A percentile compares a stretch with the other conserved stretches of the same genome.
phyloP scores from a whole-genome alignment of 2,888 invertebrate species.

The Scaptomyza parva region DNA sequence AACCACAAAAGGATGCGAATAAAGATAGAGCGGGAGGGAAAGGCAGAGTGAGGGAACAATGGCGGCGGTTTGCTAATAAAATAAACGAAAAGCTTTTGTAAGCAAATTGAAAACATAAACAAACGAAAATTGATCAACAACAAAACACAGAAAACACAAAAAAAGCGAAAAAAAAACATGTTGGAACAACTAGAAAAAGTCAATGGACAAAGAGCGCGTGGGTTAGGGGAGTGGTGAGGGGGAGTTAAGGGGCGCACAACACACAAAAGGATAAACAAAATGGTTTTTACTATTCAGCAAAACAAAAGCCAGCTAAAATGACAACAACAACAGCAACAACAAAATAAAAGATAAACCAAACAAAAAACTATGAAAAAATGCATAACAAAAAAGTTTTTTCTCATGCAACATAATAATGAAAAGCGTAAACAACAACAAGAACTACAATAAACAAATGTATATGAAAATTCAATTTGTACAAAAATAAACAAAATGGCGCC shows the following conservation, averaged over 20 bases:
- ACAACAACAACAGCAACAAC: slow-evolving; percentile 35
- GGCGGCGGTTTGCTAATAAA: slow-evolving; percentile 74
- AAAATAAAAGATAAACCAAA: slow-evolving; percentile 33
- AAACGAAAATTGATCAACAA: slow-evolving; percentile 75
- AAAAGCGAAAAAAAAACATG: slow-evolving; percentile 36
- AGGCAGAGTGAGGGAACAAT: slow-evolving; percentile 53
- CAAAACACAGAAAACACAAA: too few relatives aligned
- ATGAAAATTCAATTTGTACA: slow-evolving; percentile 68
- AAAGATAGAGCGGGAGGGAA: slow-evolving; percentile 1
- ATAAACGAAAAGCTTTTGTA: slow-evolving; percentile 82
- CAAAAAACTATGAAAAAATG: slow-evolving; percentile 45
- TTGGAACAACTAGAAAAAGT: slow-evolving; percentile 38
- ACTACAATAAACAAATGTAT: slow-evolving; percentile 49
- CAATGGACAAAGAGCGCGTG: neutral
- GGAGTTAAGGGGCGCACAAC: neutral
- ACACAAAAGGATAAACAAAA: slow-evolving; percentile 66
- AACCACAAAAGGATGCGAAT: slow-evolving; percentile 59
- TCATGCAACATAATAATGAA: slow-evolving; percentile 38
- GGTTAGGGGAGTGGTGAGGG: neutral
- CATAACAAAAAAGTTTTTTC: slow-evolving; percentile 57
- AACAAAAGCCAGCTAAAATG: slow-evolving; percentile 60
- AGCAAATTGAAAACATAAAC: slow-evolving; percentile 82
- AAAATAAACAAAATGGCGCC: slow-evolving; percentile 77
- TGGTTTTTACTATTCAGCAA: slow-evolving; percentile 55
- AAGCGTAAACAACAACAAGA: slow-evolving; percentile 21